phyloP scores from a whole-genome alignment of 1,140 invertebrate genomes.

The Lepidurus arcticus region DNA sequence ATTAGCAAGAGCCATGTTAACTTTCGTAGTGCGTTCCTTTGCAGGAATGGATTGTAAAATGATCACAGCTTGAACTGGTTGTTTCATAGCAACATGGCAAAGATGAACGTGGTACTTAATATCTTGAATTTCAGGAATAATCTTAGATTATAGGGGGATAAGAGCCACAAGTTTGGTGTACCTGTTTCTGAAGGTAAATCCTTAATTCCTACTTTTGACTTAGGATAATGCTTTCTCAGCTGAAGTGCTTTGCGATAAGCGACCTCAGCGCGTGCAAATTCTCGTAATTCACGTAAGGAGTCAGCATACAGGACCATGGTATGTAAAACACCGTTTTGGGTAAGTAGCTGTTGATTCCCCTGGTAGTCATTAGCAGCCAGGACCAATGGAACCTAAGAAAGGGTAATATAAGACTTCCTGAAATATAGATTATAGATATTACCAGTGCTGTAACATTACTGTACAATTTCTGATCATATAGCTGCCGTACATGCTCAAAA shows the following conservation, averaged over 20 bases:
- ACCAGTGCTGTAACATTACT: conserved; percentile 45
- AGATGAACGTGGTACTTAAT: conserved; percentile 70
- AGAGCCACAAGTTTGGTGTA: conserved; percentile 41
- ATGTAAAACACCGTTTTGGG: conserved; percentile 55
- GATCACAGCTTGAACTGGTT: conserved; percentile 56
- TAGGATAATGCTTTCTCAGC: conserved; percentile 60
- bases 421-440: conserved; percentile 33
- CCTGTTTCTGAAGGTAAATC: conserved; percentile 45
- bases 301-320: conserved; percentile 61
- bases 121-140: conserved; percentile 47
- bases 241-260: conserved; percentile 61
- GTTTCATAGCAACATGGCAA: conserved; percentile 60
- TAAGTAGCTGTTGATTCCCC: conserved; percentile 51
- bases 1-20: conserved; percentile 66
- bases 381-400: conserved; percentile 56
- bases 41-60: conserved; percentile 62
- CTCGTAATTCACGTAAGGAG: conserved; percentile 57
- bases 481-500: conserved; percentile 45
- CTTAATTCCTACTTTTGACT: conserved; percentile 51
- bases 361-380: conserved; percentile 58
- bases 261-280: conserved; percentile 62
- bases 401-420: conserved; percentile 30
- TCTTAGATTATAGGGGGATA: too few species aligned
- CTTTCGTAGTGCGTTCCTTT: conserved; percentile 59
- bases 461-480: conserved; percentile 45